Conservation (phyloP, 2,113 vertebrate species). For the Eonycteris spelaea region DNA sequence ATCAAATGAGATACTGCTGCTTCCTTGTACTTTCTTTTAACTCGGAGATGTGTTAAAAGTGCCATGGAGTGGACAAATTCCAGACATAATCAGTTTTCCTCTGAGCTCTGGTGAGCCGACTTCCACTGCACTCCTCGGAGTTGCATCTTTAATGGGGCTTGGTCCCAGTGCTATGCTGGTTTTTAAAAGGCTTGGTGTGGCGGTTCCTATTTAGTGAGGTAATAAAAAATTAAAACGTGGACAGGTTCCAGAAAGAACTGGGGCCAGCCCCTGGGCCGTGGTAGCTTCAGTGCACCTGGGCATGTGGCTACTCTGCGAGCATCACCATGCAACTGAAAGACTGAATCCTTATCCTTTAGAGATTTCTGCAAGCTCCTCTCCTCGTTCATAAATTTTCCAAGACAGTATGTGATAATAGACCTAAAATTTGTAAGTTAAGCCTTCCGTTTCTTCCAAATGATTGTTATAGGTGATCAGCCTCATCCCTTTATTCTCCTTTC, state of each 20-base stretch:
- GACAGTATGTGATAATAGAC: neutral
- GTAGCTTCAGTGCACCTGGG: neutral
- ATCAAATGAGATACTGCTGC: conserved; percentile 36
- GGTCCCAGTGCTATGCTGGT: neutral
- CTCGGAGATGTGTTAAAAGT: neutral
- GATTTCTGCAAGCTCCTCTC: conserved; percentile 15
- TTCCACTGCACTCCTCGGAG: neutral
- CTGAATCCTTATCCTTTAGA: neutral
- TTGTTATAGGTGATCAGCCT: neutral
- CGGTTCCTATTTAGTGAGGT: neutral
- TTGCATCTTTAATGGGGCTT: neutral
- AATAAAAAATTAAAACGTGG: neutral
- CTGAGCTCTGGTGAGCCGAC: neutral
- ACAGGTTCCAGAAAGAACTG: neutral
- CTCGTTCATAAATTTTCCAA: conserved; percentile 40
- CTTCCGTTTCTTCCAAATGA: conserved; percentile 27
- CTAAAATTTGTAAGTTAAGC: neutral
- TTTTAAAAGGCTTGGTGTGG: neutral
- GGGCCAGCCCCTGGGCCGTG: neutral
- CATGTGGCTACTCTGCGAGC: neutral
- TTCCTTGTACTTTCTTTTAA: conserved; percentile 35
- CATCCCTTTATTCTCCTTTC: conserved; percentile 25
- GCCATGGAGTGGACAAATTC: neutral
- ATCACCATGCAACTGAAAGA: neutral
- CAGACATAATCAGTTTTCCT: neutral